phyloP scores from a whole-genome alignment of 2,113 vertebrate species.

The Rattus rattus region DNA sequence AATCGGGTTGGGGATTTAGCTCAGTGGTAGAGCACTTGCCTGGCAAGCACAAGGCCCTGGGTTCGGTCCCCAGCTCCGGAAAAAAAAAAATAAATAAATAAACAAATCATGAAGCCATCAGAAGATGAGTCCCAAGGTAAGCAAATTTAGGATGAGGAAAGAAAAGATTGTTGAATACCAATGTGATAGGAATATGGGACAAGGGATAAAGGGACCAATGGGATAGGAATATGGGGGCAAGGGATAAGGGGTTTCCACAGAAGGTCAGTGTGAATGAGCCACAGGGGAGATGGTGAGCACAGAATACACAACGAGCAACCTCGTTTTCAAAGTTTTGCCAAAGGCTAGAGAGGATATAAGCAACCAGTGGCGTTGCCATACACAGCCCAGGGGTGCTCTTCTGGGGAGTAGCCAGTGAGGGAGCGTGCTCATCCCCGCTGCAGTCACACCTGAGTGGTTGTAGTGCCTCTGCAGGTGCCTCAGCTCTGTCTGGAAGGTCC shows the following conservation, averaged over 20 bases:
- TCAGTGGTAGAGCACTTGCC: no score
- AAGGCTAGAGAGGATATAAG: neutral
- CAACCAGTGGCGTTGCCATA: neutral
- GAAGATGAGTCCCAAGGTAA: neutral
- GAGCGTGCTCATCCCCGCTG: rapidly evolving
- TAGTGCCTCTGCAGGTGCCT: constrained; percentile 4
- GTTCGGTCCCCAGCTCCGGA: no score
- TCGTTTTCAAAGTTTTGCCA: constrained; percentile 4
- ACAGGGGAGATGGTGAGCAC: neutral
- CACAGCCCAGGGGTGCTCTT: neutral
- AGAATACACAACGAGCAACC: neutral
- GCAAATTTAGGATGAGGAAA: neutral
- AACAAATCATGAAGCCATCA: neutral
- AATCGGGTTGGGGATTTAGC: no score
- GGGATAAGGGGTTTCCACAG: neutral
- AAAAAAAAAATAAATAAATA: neutral
- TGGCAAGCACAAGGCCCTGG: no score
- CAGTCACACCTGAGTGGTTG: constrained; percentile 56
- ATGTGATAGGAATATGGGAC: neutral
- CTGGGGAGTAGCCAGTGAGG: neutral
- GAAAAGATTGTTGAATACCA: neutral
- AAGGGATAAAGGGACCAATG: neutral
- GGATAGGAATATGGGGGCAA: neutral
- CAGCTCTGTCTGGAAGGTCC: constrained; percentile 31
- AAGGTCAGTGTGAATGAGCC: neutral